These are phyloP conservation scores for Tromatobia lineatoria DNA, from an alignment of 2,888 invertebrate genomes.

Conservation along the genomic window DNA sequence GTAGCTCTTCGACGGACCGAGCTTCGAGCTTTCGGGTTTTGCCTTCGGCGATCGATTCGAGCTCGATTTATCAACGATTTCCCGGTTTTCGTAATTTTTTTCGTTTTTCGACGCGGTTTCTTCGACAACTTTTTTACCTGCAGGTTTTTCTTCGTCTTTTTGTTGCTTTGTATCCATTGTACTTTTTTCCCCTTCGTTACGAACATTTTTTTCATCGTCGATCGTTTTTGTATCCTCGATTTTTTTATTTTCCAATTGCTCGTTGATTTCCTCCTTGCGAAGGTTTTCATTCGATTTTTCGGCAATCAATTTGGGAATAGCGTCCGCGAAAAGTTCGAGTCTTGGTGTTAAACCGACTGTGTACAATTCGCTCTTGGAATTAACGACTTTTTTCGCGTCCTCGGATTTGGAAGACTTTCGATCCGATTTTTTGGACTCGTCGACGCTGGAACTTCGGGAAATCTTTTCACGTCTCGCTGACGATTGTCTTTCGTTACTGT, in stretches of 20 bases:
- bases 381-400: constrained; percentile 73
- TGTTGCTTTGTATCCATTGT: constrained; percentile 52
- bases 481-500: constrained; percentile 33
- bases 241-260: constrained; percentile 40
- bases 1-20: constrained; percentile 80
- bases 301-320: constrained; percentile 82
- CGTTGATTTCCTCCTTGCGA: constrained; percentile 54
- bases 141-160: constrained; percentile 37
- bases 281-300: constrained; percentile 78
- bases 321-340: constrained; percentile 82
- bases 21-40: constrained; percentile 66
- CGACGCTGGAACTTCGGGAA: constrained; percentile 10
- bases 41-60: constrained; percentile 25
- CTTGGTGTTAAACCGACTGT: constrained; percentile 82
- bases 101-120: not conserved
- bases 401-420: constrained; percentile 56
- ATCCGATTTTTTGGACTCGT: constrained; percentile 69
- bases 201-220: not conserved
- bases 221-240: not conserved
- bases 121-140: constrained; percentile 1
- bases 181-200: constrained; percentile 28
- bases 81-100: not conserved
- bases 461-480: constrained; percentile 49
- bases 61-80: constrained; percentile 14
- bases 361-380: constrained; percentile 80